Evolutionary conservation across 2,113 vertebrate genomes (phyloP), one percentile per base, ranked within the genome.

Genomic region (Synchiropus splendidus): DNA sequence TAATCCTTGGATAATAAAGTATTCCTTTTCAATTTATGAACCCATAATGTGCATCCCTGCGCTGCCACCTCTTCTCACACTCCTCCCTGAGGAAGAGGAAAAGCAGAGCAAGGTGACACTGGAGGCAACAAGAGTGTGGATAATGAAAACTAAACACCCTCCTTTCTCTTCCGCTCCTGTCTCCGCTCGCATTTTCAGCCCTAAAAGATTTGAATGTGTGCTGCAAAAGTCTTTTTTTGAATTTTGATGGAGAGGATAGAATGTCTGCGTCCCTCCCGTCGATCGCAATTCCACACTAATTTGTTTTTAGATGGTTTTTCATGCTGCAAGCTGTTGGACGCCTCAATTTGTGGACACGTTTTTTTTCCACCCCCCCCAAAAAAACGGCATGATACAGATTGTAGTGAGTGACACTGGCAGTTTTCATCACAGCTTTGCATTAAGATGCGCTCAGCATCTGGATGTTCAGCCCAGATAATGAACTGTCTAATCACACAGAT

Each of bases 121-220:
- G 54, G 44, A 47, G 57, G 58, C 56, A 71, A 61, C 62, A 68
- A 32, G 48, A 67, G 58, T 40, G 54, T 56, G 64, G 70, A 61
- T 74, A 72, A 78, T 70, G 66, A 62, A 76, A 76, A 69, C 61
- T 67, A 73, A 81, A 71, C 70, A 55, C 37, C 54, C 37, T 65
- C 48, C 46, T 44, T 65, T 58, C 50, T 54, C 49, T 49, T 47
- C 52, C 41, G 27, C 36, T 49, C 31, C 39, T 12, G 39, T 54
- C 51, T 66, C 48, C 63, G 52, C 45, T 56, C 30, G 53, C 53
- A 51, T 53, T 65, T 41, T 51, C 43, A 27, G 51, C 62, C 16
- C 38, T 50, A 51, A 46, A 64, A 51, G 70, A 57, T 67, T 38
- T 66, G 34, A 27, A 39, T 18, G 44, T 39, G 13, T 9, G 18